Percentiles rank a stretch among this genome's conserved stretches.
These are phyloP conservation scores for Apogon talboti DNA, from an alignment of 2,797 vertebrate genomes.

Conservation along the genomic window DNA sequence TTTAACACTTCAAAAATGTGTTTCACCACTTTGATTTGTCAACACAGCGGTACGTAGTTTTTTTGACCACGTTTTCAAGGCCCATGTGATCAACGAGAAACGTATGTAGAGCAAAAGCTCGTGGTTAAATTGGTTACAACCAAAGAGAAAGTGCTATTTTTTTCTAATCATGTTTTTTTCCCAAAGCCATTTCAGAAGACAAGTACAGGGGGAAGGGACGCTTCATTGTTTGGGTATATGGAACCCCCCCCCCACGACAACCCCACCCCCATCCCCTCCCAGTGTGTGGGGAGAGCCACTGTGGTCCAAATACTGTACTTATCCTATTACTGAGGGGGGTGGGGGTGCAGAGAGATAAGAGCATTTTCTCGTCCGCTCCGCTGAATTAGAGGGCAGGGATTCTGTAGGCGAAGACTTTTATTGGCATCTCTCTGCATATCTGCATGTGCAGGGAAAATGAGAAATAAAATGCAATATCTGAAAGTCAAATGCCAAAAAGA, in stretches of 20 bases:
- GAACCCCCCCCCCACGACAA: conserved; percentile 57
- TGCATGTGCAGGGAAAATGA: conserved; percentile 71
- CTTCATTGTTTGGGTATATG: conserved; percentile 80
- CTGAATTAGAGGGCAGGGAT: conserved; percentile 81
- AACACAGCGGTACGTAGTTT: background rate
- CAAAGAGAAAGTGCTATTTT: conserved; percentile 22
- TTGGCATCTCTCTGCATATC: conserved; percentile 78
- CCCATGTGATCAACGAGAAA: background rate
- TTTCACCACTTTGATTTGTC: conserved; percentile 5
- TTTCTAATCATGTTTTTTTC: conserved; percentile 32
- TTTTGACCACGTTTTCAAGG: background rate
- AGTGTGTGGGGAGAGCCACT: conserved; percentile 77
- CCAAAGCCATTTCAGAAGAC: conserved; percentile 71
- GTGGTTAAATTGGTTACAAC: conserved; percentile 18
- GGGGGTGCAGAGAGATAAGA: conserved; percentile 79
- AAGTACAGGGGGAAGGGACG: conserved; percentile 72
- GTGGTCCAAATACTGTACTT: conserved; percentile 86
- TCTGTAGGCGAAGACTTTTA: conserved; percentile 77
- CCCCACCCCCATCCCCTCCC: conserved; percentile 46
- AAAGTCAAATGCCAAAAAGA: conserved; percentile 45
- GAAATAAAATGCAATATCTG: conserved; percentile 75
- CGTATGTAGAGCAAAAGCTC: conserved; percentile 18
- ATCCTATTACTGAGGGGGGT: conserved; percentile 83
- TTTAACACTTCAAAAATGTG: conserved; percentile 40
- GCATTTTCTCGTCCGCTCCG: conserved; percentile 73